A percentile compares a stretch with the other conserved stretches of the same genome.
Evolutionary conservation across 1,140 invertebrate genomes (phyloP).

Genomic region (Orchestia grillus): DNA sequence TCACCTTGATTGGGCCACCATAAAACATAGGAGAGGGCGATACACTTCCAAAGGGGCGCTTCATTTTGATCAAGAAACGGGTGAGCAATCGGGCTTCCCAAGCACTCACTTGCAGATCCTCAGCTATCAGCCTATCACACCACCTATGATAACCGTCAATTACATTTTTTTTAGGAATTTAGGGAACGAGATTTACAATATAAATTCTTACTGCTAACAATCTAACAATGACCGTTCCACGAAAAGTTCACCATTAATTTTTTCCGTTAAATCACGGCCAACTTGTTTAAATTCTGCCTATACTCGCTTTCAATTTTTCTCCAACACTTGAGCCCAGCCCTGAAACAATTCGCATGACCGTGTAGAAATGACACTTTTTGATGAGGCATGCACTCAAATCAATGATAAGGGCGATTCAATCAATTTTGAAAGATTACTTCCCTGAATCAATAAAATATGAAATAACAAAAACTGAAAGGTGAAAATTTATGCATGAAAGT

Average conservation of each 20-base stretch:
- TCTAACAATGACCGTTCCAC: too few relatives aligned
- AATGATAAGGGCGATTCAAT: background rate
- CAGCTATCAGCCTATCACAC: slow-evolving; percentile 4
- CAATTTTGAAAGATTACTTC: background rate
- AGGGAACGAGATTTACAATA: background rate
- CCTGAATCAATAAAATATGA: background rate
- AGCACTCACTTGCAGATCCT: background rate
- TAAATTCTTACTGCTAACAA: too few relatives aligned
- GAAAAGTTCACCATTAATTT: too few relatives aligned
- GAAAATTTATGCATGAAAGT: background rate
- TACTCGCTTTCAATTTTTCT: too few relatives aligned
- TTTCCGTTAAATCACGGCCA: too few relatives aligned
- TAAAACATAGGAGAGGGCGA: background rate
- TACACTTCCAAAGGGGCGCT: slow-evolving; percentile 7
- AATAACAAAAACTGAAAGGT: background rate
- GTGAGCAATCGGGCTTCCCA: background rate
- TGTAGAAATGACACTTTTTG: too few relatives aligned
- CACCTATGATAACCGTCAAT: background rate
- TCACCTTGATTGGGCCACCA: background rate
- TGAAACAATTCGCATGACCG: too few relatives aligned
- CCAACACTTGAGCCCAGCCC: too few relatives aligned
- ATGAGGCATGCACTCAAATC: background rate
- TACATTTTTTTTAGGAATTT: background rate
- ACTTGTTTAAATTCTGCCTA: too few relatives aligned
- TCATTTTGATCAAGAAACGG: background rate